These are phyloP conservation scores for Nannospalax galili DNA, from an alignment of 2,113 vertebrate genomes.

Conservation along the genomic window DNA sequence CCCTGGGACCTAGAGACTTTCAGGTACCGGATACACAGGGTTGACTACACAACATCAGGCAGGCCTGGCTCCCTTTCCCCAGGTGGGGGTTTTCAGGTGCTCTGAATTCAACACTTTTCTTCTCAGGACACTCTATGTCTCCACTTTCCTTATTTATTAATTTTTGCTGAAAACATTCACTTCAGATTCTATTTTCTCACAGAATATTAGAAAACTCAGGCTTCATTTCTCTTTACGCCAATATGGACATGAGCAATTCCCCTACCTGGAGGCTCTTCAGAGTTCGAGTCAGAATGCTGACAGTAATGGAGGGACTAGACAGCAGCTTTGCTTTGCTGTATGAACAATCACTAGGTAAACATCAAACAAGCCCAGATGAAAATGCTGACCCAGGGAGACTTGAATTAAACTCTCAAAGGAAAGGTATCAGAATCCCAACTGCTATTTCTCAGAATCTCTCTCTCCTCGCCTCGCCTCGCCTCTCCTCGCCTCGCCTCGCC, in stretches of 20 bases:
- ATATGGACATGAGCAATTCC: not conserved
- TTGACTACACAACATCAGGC: fast-evolving
- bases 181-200: not conserved
- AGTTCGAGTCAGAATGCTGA: not conserved
- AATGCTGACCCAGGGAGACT: not conserved
- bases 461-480: too few species aligned
- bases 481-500: too few species aligned
- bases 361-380: conserved; percentile 31
- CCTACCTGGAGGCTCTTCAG: not conserved
- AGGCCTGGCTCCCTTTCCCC: not conserved
- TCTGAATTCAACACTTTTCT: not conserved
- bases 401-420: not conserved
- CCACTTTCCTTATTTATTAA: too few species aligned
- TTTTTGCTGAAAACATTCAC: not conserved
- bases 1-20: not conserved
- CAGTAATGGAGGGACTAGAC: not conserved
- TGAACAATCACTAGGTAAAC: not conserved
- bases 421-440: not conserved
- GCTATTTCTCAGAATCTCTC: not conserved
- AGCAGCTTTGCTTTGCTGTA: not conserved
- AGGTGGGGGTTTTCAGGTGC: not conserved
- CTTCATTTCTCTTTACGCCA: not conserved
- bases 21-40: not conserved
- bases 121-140: not conserved
- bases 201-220: conserved; percentile 10